These are phyloP conservation scores for Lordiphosa andalusiaca DNA, from an alignment of 2,888 invertebrate genomes.

Conservation along the genomic window DNA sequence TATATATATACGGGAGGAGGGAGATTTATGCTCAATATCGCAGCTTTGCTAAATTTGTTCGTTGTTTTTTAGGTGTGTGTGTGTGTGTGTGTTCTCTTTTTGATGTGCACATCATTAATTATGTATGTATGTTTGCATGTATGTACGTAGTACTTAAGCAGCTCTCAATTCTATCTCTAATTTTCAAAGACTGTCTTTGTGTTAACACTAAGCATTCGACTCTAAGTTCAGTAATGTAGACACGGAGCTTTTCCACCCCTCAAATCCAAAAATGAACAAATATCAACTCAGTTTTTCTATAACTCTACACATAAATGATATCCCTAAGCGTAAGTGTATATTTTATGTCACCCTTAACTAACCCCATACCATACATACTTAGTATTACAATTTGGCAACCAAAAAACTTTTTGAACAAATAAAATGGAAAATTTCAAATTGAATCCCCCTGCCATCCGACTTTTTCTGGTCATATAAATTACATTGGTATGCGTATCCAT, in stretches of 20 bases:
- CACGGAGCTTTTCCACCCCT: neutral
- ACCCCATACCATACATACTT: slow-evolving; percentile 23
- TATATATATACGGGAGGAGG: slow-evolving; percentile 6
- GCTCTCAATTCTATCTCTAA: slow-evolving; percentile 47
- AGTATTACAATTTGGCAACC: slow-evolving; percentile 63
- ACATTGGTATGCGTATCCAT: slow-evolving; percentile 41
- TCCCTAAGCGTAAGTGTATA: slow-evolving; percentile 56
- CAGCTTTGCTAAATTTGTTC: slow-evolving; percentile 28
- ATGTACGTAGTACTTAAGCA: slow-evolving; percentile 28
- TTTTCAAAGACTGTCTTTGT: slow-evolving; percentile 69
- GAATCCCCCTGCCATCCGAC: neutral
- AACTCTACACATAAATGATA: slow-evolving; percentile 40
- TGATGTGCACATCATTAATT: slow-evolving; percentile 4
- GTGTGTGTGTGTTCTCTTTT: slow-evolving; percentile 26
- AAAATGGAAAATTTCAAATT: slow-evolving; percentile 28
- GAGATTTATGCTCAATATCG: slow-evolving; percentile 30
- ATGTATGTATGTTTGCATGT: slow-evolving; percentile 28
- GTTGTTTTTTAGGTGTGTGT: slow-evolving; percentile 51
- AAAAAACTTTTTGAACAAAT: slow-evolving; percentile 61
- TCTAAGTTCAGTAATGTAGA: slow-evolving; percentile 16
- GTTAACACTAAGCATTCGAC: slow-evolving; percentile 53
- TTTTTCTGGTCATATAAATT: slow-evolving; percentile 32
- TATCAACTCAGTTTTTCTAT: slow-evolving; percentile 51
- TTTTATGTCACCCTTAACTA: slow-evolving; percentile 52
- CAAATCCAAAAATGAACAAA: neutral